Evolutionary conservation across 2,888 invertebrate species (phyloP).

Genomic region (Mesorhabditis belari): DNA sequence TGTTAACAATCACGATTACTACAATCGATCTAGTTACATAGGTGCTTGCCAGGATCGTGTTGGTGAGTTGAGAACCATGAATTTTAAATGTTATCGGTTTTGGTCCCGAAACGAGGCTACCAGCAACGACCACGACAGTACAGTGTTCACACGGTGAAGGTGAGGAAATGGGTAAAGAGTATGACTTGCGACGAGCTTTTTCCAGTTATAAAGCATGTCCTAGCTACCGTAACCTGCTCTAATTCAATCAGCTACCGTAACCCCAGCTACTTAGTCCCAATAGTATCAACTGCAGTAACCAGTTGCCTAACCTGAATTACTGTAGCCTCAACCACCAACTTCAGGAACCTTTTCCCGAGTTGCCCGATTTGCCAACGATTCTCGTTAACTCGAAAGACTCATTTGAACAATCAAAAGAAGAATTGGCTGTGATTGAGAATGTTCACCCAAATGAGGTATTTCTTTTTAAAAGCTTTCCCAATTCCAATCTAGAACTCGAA

Average conservation of each 20-base stretch:
- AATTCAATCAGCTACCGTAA: too few species aligned
- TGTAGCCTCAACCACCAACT: not conserved
- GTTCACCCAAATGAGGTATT: not conserved
- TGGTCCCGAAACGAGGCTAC: conserved; percentile 17
- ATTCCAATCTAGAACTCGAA: not conserved
- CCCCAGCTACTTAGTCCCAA: too few species aligned
- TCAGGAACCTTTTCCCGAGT: not conserved
- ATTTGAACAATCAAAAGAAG: not conserved
- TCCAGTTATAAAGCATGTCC: not conserved
- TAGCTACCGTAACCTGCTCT: not conserved
- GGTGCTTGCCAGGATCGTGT: conserved; percentile 19
- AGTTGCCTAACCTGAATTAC: not conserved
- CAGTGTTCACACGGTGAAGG: not conserved
- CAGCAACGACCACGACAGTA: conserved; percentile 11
- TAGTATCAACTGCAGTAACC: not conserved
- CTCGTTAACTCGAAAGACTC: not conserved
- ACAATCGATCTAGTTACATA: conserved; percentile 21
- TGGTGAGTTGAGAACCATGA: not conserved
- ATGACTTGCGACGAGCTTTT: not conserved
- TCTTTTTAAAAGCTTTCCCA: too few species aligned
- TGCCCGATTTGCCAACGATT: not conserved
- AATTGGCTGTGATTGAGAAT: not conserved
- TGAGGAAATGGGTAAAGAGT: not conserved
- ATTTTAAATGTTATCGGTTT: not conserved
- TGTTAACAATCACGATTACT: conserved; percentile 26